Evolutionary conservation across 1,140 invertebrate genomes (phyloP), one percentile per base, ranked within the genome.

Genomic region (Chrysoperla carnea): DNA sequence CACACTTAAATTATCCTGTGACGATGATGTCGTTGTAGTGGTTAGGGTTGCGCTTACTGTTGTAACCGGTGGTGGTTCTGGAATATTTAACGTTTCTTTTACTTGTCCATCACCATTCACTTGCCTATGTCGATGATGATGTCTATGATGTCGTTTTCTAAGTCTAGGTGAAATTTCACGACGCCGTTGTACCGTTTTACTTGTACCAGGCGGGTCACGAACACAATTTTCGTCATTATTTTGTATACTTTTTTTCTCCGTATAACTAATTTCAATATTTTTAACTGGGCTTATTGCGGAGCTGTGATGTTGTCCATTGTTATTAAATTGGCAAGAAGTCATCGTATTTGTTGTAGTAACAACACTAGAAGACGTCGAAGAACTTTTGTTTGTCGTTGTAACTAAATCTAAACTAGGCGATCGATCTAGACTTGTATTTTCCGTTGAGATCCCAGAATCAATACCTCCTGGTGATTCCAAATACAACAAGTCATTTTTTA

Each of bases 371-470:
- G 8, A 9, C 4, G 8, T 12, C 6, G 8, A 2, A 9, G 8
- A 11, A 9, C 31, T 33, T 33, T 11, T 33, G 6, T 33, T 33
- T 12, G 8, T 12, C 8, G 8, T 31, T 11, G 29, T 9, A 33
- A 33, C 31, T 8, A 47, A 33, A 39, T 72, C 71, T 9, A 69
- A 62, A 45, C 69, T 71, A 0, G 71, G 70, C 2, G 70, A 72
- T 47, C 68, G 57, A 54, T 74, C 70, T 53, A 81, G 55, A 51
- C 76, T 79, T 6, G 76, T 78, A 42, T 77, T 81, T 54, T 79
- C 77, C 1, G 76, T 81, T 47, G 75, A 78, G 35, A 81, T 75
- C 1, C 78, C 76, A 0, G 76, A 79, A 54, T 81, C 78, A 6
- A 33, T 33, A 23, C 17, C 17, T 0, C 62, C 70, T 2, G 76